Evolutionary conservation across 1,140 invertebrate species (phyloP).

Genomic region (Aphaenogaster ashmeadi): DNA sequence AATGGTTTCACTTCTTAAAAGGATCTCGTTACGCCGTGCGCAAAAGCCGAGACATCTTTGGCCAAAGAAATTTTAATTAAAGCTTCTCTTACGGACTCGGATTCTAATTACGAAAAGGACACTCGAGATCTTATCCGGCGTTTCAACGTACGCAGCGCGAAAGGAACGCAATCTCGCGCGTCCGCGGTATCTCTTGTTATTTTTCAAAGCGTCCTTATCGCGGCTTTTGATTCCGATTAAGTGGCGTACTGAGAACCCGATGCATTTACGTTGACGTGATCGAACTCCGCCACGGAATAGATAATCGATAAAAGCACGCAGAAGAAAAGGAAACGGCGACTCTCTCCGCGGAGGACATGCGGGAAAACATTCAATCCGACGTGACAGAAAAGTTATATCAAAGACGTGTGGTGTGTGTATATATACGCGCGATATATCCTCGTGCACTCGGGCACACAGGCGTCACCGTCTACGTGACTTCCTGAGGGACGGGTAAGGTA

Average conservation of each 20-base stretch:
- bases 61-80: slow-evolving; percentile 55
- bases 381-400: slow-evolving; percentile 41
- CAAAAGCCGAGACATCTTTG: not conserved
- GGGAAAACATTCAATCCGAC: slow-evolving; percentile 45
- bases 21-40: slow-evolving; percentile 21
- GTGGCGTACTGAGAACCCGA: not conserved
- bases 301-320: slow-evolving; percentile 1
- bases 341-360: not conserved
- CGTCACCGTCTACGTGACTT: slow-evolving; percentile 48
- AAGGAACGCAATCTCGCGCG: slow-evolving; percentile 23
- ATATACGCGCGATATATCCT: slow-evolving; percentile 13
- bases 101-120: slow-evolving; percentile 48
- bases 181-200: slow-evolving; percentile 8
- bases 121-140: slow-evolving; percentile 17
- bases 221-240: slow-evolving; percentile 19
- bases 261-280: not conserved
- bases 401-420: slow-evolving; percentile 30
- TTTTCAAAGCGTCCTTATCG: slow-evolving; percentile 32
- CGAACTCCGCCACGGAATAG: not conserved
- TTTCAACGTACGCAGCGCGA: slow-evolving; percentile 37
- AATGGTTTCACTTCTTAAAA: slow-evolving; percentile 22
- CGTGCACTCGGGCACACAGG: slow-evolving; percentile 19
- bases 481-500: slow-evolving; percentile 39
- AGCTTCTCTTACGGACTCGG: not conserved
- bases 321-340: not conserved